A percentile compares a stretch with the other conserved stretches of the same genome.
These are phyloP conservation scores for Morus bassanus DNA, from an alignment of 2,797 vertebrate genomes.

Conservation along the genomic window DNA sequence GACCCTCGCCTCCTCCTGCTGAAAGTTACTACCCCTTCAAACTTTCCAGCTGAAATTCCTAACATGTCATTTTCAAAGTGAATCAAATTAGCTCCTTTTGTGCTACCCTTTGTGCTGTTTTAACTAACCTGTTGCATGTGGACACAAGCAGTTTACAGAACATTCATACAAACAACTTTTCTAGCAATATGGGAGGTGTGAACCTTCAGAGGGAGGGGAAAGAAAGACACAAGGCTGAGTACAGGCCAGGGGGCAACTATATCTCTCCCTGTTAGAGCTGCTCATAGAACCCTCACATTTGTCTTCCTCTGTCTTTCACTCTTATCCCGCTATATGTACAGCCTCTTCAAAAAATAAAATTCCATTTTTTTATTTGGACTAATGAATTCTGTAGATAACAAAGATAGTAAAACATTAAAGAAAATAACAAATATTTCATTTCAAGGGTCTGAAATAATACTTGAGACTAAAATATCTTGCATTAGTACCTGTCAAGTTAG, in stretches of 20 bases:
- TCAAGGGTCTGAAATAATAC: neutral
- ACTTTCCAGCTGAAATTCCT: neutral
- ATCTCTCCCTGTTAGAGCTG: neutral
- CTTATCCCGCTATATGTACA: accelerated
- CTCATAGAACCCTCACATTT: neutral
- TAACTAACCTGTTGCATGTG: neutral
- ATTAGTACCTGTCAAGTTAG: neutral
- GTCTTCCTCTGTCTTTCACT: neutral
- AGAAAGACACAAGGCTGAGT: neutral
- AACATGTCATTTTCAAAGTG: neutral
- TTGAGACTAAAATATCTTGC: neutral
- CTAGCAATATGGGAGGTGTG: neutral
- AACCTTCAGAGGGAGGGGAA: neutral
- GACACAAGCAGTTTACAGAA: neutral
- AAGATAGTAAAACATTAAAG: neutral
- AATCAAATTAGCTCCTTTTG: neutral
- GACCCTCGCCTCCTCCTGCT: neutral
- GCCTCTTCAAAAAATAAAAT: neutral
- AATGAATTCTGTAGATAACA: neutral
- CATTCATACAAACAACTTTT: neutral
- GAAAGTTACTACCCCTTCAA: neutral
- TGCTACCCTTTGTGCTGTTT: neutral
- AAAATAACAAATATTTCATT: neutral
- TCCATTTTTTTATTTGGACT: neutral
- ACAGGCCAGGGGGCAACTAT: neutral